Base-by-base conservation (phyloP, 2,797 vertebrate species). In the Myotis findleyi region DNA sequence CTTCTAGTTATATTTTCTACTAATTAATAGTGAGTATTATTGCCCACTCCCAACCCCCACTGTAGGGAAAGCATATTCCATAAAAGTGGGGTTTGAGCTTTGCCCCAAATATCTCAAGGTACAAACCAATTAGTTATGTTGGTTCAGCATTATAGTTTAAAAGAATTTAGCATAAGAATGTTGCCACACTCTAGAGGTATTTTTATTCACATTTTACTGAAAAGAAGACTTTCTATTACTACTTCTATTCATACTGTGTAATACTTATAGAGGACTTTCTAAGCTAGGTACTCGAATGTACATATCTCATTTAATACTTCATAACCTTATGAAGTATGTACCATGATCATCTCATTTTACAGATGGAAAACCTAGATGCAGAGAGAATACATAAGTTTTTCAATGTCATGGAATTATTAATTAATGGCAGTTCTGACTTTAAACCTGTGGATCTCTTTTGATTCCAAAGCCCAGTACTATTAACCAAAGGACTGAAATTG, bases 171-270 rank as follows among this genome's bases (percentile, higher is more conserved):
- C 62, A 9, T 87, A 57, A 85, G 33, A 85, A 72, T 47, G 62
- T 89, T 93, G 73, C 49, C 27, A 76, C 82, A 77, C 62, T 49
- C 33, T 36, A 44, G 57, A 44, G 23, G 30, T 59, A 83, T 73
- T 94, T 95, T 93, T 82, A 69, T 92, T 72, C 84, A 73, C 77
- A 38, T 80, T 95, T 95, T 82, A 85, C 55, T 38, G n/a, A 93
- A 92, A 30, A 85, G 41, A 30, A 84, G 84, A 77, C 59, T 93
- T 88, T 90, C 49, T 68, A 25, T 91, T 81, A 72, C 64, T 62
- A 72, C 69, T 92, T 38, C 30, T 73, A 30, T 49, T 76, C 17
- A 7, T 71, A 53, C 13, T 44, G 5, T 49, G 41, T 82, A 59
- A 51, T 72, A 95, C 51, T 83, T 59, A 77, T 25, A 75, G 51